Percentiles rank a stretch among this genome's conserved stretches.
phyloP scores from a whole-genome alignment of 2,888 invertebrate genomes.

The Doris montereyensis region DNA sequence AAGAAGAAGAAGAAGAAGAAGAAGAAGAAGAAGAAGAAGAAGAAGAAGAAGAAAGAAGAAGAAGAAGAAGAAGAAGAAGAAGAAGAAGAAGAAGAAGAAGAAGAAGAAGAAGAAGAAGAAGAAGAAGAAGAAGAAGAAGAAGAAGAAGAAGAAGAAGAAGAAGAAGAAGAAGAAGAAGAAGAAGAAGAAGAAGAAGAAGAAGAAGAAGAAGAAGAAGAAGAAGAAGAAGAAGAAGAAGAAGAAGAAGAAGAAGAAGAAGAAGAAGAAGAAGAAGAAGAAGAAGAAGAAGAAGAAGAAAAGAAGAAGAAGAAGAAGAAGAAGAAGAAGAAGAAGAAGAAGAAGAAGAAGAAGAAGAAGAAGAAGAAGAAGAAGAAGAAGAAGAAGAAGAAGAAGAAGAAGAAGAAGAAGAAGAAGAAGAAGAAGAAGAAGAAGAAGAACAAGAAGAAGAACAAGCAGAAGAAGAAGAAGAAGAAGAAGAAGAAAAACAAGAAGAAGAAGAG shows the following conservation, averaged over 20 bases:
- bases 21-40: slow-evolving; percentile 6
- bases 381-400: neutral
- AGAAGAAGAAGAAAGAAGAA: neutral
- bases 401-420: no score
- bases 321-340: neutral
- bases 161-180: slow-evolving; percentile 21
- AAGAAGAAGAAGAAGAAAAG: neutral
- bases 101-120: neutral
- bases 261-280: neutral
- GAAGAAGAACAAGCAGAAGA: no score
- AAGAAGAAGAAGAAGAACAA: no score
- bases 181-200: neutral
- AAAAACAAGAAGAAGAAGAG: no score
- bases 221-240: neutral
- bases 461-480: no score
- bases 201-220: neutral
- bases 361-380: neutral
- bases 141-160: slow-evolving; percentile 20
- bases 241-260: neutral
- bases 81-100: neutral
- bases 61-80: neutral
- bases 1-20: neutral
- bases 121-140: neutral
- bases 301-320: neutral
- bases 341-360: neutral